Base-by-base conservation (phyloP, 1,140 invertebrate genomes). In the Euborellia annulipes region DNA sequence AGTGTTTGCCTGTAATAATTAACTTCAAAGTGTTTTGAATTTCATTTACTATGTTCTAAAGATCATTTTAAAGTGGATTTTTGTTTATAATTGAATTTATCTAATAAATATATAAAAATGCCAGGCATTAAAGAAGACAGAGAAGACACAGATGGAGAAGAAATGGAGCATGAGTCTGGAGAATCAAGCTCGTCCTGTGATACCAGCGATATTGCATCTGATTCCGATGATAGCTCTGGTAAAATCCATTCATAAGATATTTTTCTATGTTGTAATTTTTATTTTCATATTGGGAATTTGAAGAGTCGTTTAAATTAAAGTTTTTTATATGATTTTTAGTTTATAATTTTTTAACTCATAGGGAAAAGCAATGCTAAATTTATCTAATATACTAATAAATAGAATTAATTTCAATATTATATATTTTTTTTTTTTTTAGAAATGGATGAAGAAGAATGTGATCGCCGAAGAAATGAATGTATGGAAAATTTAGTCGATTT, bases 381-480 rank as follows among this genome's bases (percentile, higher is more conserved):
- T 27, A 6, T 27, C 23, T 27, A 27, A 6, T 27, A 27, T 27
- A 6, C 4, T 27, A 4, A 27, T 27, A 27, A 11, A 27, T 27
- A 11, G 23, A 6, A 27, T 27, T 27, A 27, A 27, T 27, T 27
- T 27, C n/a, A n/a, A n/a, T n/a, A n/a, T n/a, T n/a, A n/a, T n/a
- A n/a, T n/a, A n/a, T 46, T 42, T 22, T 22, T 36, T 46, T 52
- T 41, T 46, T 51, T 55, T 60, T 19, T 78, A 58, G 91, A 94
- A 63, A 82, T 95, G 76, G 89, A 95, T 65, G 87, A 91, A 63
- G 83, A 80, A 52, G 88, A 91, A 67, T 92, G 86, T 56, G 88
- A 93, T 55, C 73, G 76, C 43, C 67, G 85, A 40, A 70, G 85
- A 51, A 78, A 71, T 44, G 85, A 90, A 60, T 86, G 84, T 56